phyloP scores from a whole-genome alignment of 2,888 invertebrate genomes.

The Lissocephala sabroskyi region DNA sequence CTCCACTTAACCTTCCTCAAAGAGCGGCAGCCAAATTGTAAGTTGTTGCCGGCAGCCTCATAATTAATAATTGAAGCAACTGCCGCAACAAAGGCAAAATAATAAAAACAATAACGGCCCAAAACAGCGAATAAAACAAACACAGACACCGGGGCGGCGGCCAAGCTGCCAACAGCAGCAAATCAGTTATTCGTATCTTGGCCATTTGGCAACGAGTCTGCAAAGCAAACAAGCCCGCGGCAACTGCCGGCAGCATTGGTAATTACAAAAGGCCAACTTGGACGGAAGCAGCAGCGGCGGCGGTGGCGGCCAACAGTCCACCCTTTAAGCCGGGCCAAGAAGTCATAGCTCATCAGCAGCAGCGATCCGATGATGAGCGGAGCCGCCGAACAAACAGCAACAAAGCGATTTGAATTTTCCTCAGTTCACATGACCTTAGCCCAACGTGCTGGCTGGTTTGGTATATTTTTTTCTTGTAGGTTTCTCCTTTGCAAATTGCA shows the following conservation, averaged over 20 bases:
- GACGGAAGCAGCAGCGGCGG: slow-evolving; percentile 18
- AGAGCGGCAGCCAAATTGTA: slow-evolving; percentile 13
- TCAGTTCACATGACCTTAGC: slow-evolving; percentile 61
- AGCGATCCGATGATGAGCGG: slow-evolving; percentile 8
- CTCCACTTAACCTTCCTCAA: slow-evolving; percentile 37
- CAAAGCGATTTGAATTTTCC: slow-evolving; percentile 13
- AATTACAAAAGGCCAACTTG: slow-evolving; percentile 46
- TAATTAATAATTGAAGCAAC: slow-evolving; percentile 36
- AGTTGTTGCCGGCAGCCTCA: slow-evolving; percentile 19
- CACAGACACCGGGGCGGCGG: too few relatives aligned
- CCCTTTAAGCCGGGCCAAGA: slow-evolving; percentile 27
- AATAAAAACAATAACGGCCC: not conserved
- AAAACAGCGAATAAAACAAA: not conserved
- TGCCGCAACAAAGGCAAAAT: slow-evolving; percentile 34
- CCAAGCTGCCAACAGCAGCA: slow-evolving; percentile 13
- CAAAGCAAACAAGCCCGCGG: slow-evolving; percentile 16
- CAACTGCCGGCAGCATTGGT: slow-evolving; percentile 43
- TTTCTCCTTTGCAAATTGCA: slow-evolving; percentile 27
- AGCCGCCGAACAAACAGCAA: too few relatives aligned
- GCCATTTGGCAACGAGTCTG: slow-evolving; percentile 20
- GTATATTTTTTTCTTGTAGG: slow-evolving; percentile 5
- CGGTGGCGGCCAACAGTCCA: not conserved
- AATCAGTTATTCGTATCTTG: slow-evolving; percentile 18
- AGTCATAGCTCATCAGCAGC: slow-evolving; percentile 56
- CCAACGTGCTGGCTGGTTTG: slow-evolving; percentile 24